These are phyloP conservation scores for Pseudococcus jackbeardsleyi DNA, from an alignment of 2,888 invertebrate species.

Conservation along the genomic window DNA sequence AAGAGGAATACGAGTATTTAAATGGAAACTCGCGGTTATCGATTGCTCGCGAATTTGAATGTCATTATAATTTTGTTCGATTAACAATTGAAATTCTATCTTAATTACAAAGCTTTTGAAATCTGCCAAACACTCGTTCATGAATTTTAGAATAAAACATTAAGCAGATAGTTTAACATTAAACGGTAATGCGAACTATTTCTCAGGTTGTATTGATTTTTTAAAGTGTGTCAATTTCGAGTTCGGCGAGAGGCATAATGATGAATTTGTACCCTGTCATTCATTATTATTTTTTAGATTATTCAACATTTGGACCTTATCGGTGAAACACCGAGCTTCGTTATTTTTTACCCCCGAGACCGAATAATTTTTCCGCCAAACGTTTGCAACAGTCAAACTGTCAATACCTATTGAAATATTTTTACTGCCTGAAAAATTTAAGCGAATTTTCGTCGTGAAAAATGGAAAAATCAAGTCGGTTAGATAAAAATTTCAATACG, in stretches of 20 bases:
- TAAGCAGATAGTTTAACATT: background rate
- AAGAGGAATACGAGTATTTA: background rate
- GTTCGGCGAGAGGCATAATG: background rate
- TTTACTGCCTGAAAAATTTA: too few species aligned
- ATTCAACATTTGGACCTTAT: background rate
- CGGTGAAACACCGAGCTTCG: background rate
- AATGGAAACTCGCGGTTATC: background rate
- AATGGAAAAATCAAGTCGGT: background rate
- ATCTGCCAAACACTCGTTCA: too few species aligned
- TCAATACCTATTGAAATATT: too few species aligned
- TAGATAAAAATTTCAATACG: too few species aligned
- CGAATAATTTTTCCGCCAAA: too few species aligned
- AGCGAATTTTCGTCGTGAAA: too few species aligned
- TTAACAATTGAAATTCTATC: background rate
- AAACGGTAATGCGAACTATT: background rate
- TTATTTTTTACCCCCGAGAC: background rate
- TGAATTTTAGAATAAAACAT: too few species aligned
- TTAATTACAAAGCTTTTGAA: too few species aligned
- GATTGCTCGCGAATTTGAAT: background rate
- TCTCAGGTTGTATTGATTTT: constrained; percentile 7
- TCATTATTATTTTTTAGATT: background rate
- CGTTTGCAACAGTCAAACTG: too few species aligned
- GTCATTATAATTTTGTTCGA: background rate
- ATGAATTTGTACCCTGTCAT: background rate
- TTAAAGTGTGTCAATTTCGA: constrained; percentile 4